These are phyloP conservation scores for Sipha flava DNA, from an alignment of 1,140 invertebrate species.

Conservation along the genomic window DNA sequence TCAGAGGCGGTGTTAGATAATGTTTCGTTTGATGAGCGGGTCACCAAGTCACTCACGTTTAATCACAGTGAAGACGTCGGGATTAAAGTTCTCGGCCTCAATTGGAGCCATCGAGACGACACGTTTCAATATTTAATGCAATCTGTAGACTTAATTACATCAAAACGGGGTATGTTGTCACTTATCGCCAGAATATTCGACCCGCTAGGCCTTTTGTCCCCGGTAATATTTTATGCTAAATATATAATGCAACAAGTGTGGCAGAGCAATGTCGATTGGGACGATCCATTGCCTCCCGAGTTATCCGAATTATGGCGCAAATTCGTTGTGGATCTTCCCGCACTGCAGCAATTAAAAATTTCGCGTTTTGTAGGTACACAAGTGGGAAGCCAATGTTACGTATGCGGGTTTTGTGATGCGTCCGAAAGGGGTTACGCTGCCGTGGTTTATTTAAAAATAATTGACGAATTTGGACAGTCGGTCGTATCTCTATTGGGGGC, in stretches of 20 bases:
- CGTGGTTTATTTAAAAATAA: neutral
- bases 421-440: neutral
- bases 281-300: slow-evolving; percentile 35
- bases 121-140: neutral
- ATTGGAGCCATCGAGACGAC: neutral
- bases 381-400: neutral
- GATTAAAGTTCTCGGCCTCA: neutral
- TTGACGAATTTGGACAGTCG: neutral
- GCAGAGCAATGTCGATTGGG: slow-evolving; percentile 37
- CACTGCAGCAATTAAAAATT: neutral
- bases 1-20: neutral
- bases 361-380: neutral
- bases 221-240: slow-evolving; percentile 39
- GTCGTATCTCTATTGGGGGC: neutral
- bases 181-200: slow-evolving; percentile 39
- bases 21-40: neutral
- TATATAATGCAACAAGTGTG: slow-evolving; percentile 40
- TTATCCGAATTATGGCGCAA: neutral
- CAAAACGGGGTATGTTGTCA: slow-evolving; percentile 33
- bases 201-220: slow-evolving; percentile 40
- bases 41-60: neutral
- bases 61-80: neutral
- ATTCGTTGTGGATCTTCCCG: neutral
- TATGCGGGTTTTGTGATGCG: no score
- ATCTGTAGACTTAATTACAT: neutral